Percentiles rank a stretch among this genome's conserved stretches.
Evolutionary conservation across 2,113 vertebrate genomes (phyloP).

Genomic region (Engraulis encrasicolus): DNA sequence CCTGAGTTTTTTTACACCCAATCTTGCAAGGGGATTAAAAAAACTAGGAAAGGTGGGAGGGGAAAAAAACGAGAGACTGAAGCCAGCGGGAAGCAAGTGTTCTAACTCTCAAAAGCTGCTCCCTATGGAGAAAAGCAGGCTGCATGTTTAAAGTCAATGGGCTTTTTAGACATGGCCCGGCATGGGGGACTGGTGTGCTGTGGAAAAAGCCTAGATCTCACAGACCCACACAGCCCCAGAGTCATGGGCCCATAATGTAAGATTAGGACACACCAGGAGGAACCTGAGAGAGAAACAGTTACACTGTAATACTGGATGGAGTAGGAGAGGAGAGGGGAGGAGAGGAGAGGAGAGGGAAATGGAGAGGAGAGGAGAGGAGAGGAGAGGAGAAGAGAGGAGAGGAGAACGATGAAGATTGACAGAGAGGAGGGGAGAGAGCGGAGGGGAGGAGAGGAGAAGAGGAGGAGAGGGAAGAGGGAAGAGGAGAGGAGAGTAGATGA

Average conservation of each 20-base stretch:
- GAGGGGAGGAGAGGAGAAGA: neutral
- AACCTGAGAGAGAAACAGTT: neutral
- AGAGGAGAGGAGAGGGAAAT: too few species aligned
- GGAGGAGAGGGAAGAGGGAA: neutral
- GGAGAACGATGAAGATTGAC: too few species aligned
- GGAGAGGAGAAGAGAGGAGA: constrained; percentile 30
- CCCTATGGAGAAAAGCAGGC: constrained; percentile 64
- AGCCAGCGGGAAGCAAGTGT: constrained; percentile 23
- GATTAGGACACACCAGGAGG: constrained; percentile 24
- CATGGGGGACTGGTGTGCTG: constrained; percentile 65
- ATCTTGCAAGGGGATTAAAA: neutral
- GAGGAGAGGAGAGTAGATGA: constrained; percentile 33
- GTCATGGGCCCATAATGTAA: constrained; percentile 37
- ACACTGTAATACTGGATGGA: neutral
- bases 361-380: too few species aligned
- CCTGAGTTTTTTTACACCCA: neutral
- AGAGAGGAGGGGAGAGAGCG: too few species aligned
- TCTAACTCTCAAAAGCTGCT: constrained; percentile 62
- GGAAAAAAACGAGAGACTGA: neutral
- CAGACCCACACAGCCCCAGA: too few species aligned
- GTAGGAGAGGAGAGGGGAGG: neutral
- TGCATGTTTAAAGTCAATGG: constrained; percentile 70
- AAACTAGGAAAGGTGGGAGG: neutral
- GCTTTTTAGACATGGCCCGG: constrained; percentile 63
- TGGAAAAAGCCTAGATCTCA: constrained; percentile 30